Base-by-base conservation (phyloP, 1,140 invertebrate genomes). In the Cepaea nemoralis region DNA sequence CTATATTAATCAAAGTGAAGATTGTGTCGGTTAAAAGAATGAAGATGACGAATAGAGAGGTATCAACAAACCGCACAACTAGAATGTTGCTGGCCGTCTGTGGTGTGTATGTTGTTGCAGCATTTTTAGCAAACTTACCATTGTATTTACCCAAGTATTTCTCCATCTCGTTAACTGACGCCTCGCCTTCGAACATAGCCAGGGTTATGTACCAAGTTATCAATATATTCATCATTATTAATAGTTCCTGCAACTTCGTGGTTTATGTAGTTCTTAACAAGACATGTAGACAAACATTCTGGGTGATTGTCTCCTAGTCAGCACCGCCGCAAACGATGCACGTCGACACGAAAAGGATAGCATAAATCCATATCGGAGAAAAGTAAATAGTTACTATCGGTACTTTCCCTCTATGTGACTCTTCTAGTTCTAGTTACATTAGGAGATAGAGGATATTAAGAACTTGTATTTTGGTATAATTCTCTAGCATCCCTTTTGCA, bases 61-160 rank as follows among this genome's bases (percentile, higher is more conserved):
- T 76, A 31, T 76, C 74, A 1, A 24, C 22, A 27, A 76, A 76
- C 27, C 74, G 74, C 40, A 76, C 74, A 8, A 76, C 74, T 3
- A 76, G 12, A n/a, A 76, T 76, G 74, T 45, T 76, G n/a, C 74
- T 76, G n/a, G 74, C 74, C 2, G 74, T 76, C 5, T 76, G 74
- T 31, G 74, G 10, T 6, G 74, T 55, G 8, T 76, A 76, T 55
- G 45, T 45, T 19, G 42, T 59, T 14, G 55, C 74, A 31, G 8
- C 39, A 12, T n/a, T 31, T 19, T 27, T 55, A 31, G 3, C 55
- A 31, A 37, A 31, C 10, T 8, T 76, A 16, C 74, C 45, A n/a
- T 31, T 55, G 12, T 39, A 76, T 31, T 31, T 76, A 55, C 74
- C 74, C 0, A 24, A 39, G 1, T 19, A 39, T 48, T 16, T 45